Percentiles rank a stretch among this genome's conserved stretches.
phyloP scores from a whole-genome alignment of 2,113 vertebrate species.

The Actenoides hombroni region DNA sequence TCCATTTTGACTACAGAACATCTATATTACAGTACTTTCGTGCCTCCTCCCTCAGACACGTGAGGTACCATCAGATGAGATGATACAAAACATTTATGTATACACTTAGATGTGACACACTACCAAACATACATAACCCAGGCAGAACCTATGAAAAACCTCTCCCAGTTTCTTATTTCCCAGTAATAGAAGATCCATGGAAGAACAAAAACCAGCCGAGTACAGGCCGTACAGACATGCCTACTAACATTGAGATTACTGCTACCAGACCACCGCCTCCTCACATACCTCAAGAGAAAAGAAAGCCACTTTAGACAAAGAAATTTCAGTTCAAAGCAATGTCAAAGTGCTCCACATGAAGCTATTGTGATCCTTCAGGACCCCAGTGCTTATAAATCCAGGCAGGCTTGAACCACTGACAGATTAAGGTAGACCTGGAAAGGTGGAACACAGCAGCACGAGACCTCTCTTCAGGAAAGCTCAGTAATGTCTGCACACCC shows the following conservation, averaged over 20 bases:
- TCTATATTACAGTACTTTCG: neutral
- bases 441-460: neutral
- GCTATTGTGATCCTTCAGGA: no score
- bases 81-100: neutral
- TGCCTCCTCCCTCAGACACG: neutral
- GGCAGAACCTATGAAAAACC: fast-evolving
- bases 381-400: neutral
- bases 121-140: fast-evolving
- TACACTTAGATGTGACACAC: neutral
- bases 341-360: neutral
- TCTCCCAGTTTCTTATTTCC: neutral
- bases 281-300: neutral
- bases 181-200: neutral
- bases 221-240: neutral
- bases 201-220: neutral
- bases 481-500: neutral
- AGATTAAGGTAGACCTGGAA: neutral
- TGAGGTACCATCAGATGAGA: neutral
- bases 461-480: neutral
- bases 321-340: neutral
- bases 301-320: neutral
- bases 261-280: neutral
- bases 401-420: neutral
- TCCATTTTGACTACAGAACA: neutral
- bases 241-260: neutral